These are phyloP conservation scores for Catostylus mosaicus DNA, from an alignment of 30 jellyfish, hydroid and myxozoan genomes.

Conservation along the genomic window DNA sequence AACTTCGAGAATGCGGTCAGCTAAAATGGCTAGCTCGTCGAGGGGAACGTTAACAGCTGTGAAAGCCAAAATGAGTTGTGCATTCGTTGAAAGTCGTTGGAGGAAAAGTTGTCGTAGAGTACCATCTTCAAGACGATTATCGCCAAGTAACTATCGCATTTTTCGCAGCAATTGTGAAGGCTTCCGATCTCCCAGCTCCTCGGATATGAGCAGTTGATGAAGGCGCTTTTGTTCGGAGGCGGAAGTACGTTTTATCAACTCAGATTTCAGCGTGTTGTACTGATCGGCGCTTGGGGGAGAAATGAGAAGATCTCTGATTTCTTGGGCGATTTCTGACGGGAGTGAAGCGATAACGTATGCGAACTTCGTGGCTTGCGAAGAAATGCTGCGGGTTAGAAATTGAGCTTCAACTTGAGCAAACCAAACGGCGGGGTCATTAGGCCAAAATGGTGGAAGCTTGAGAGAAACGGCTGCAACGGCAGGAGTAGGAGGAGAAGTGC, in stretches of 20 bases:
- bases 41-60: slow-evolving; percentile 12
- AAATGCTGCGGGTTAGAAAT: slow-evolving; percentile 21
- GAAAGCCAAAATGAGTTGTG: slow-evolving; percentile 31
- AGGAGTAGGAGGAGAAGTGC: too few relatives aligned
- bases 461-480: background rate
- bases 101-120: slow-evolving; percentile 20
- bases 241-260: slow-evolving; percentile 30
- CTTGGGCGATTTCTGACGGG: slow-evolving; percentile 29
- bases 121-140: slow-evolving; percentile 17
- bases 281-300: background rate
- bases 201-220: slow-evolving; percentile 27
- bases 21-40: slow-evolving; percentile 23
- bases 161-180: slow-evolving; percentile 31
- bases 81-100: slow-evolving; percentile 37
- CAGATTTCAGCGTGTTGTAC: background rate
- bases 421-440: slow-evolving; percentile 22
- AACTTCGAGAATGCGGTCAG: slow-evolving; percentile 34
- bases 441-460: slow-evolving; percentile 14
- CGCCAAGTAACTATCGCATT: slow-evolving; percentile 33
- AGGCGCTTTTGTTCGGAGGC: slow-evolving; percentile 32
- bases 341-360: slow-evolving; percentile 11
- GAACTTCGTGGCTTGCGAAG: slow-evolving; percentile 2
- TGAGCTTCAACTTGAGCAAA: slow-evolving; percentile 36
- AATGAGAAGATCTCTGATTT: slow-evolving; percentile 30
- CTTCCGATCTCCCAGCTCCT: slow-evolving; percentile 31